Base-by-base conservation (phyloP, 2,888 invertebrate genomes). In the Cheilosia soror region DNA sequence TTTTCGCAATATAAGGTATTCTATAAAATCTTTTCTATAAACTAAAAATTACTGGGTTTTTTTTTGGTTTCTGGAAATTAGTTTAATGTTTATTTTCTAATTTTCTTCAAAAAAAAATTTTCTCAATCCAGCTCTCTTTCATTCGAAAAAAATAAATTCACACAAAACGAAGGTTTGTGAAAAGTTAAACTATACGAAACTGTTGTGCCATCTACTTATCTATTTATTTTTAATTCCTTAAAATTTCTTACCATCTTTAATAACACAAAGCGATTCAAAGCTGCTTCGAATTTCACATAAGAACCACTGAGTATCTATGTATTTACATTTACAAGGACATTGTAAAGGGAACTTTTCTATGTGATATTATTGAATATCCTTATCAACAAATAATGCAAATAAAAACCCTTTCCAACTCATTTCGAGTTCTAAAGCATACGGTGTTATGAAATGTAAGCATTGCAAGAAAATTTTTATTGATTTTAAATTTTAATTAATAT, bases 381-480 rank as follows among this genome's bases (percentile, higher is more conserved):
- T 65, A 51, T 25, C 25, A 79, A 33, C 27, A 44, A 44, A 44
- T 62, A 55, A 27, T 62, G 68, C 68, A 78, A 78, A 63, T 44
- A 57, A 55, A 65, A 57, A 20, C 27, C 13, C 51, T 68, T 73
- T 42, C 2, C 40, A 58, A 62, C 62, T 53, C 49, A 58, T 33
- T 58, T 15, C 15, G 55, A 71, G 69, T 44, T 20, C 25, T 53
- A 60, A 79, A 51, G 72, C 72, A 53, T 60, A 72, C 51, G 60
- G 80, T 80, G 66, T 73, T 40, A 68, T 80, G 73, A 73, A 73
- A 73, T 80, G 80, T 29, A 73, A 80, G 73, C 73, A 62, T 80
- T 80, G 73, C 62, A 31, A 80, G 62, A 57, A 78, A 37, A 20
- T 51, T 60, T 51, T 51, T 51, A 5, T n/a, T 11, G 11, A 13